Base-by-base conservation (phyloP, 92 coral and sea anemone species). In the Anthopleura xanthogrammica region DNA sequence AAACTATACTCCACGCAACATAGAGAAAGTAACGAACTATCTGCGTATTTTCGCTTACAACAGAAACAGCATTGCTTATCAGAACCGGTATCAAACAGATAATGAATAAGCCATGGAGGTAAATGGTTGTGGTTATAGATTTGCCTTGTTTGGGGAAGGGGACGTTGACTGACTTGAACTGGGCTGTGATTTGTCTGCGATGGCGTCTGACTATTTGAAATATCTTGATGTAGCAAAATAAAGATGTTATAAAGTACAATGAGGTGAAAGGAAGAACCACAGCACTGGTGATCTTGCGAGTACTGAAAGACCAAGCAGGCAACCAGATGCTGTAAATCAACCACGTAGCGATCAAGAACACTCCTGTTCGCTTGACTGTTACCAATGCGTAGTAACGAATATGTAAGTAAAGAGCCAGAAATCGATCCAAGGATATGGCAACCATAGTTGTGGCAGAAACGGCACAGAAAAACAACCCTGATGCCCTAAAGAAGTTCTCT, bases 131-230 rank as follows among this genome's bases (percentile, higher is more conserved):
- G 24, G 19, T 41, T 20, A 80, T 80, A 12, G 62, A 62, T 46
- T 41, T 62, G 16, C 75, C 83, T 50, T 80, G 83, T 41, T 7
- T 41, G 40, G 75, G 74, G 23, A 66, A 62, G 3, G 83, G 75
- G 8, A 62, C 60, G 14, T n/a, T n/a, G 7, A 80, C 9, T 29
- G 83, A 71, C 7, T 80, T 71, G 20, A 48, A 22, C 83, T 80
- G 83, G 57, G 29, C 74, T 54, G 60, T 76, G 19, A 80, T 80
- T 29, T 80, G 83, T n/a, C 83, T 41, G 9, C 83, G 83, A 65
- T 80, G 83, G 60, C 83, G 83, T 39, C 58, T 23, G 10, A 65
- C 73, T 7, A 80, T 80, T 39, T 36, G 41, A 76, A 62, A 80
- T 10, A 80, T 80, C 9, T 41, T 80, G 39, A 24, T 41, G 75